A percentile compares a stretch with the other conserved stretches of the same genome.
Evolutionary conservation across 2,888 invertebrate species (phyloP).

Genomic region (Strigamia crassipes): DNA sequence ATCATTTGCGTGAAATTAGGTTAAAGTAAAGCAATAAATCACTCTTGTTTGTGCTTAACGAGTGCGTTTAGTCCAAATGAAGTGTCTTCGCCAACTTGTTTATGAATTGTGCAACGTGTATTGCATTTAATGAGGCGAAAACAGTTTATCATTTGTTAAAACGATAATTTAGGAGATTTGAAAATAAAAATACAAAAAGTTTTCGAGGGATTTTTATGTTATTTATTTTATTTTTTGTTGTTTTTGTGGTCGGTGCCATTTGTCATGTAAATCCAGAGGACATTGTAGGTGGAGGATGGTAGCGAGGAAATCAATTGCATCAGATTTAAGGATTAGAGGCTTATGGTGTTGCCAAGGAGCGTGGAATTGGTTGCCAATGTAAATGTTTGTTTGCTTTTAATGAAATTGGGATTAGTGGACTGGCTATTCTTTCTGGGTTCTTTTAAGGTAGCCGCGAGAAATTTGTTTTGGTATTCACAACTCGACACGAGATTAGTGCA

Average conservation of each 20-base stretch:
- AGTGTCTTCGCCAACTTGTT: neutral
- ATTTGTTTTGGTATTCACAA: neutral
- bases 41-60: neutral
- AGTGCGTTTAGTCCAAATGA: neutral
- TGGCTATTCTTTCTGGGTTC: neutral
- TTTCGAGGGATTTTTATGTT: too few species aligned
- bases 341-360: neutral
- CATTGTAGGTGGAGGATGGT: neutral
- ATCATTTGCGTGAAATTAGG: neutral
- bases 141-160: neutral
- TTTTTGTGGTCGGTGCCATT: neutral
- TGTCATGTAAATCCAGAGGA: neutral
- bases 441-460: neutral
- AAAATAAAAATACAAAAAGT: too few species aligned
- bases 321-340: slow-evolving; percentile 32
- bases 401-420: slow-evolving; percentile 16
- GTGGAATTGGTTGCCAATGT: neutral
- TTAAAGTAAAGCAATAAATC: neutral
- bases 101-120: neutral
- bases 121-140: neutral
- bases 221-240: neutral
- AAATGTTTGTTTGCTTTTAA: slow-evolving; percentile 30
- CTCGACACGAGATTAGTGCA: too few species aligned
- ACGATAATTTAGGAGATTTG: too few species aligned
- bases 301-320: slow-evolving; percentile 10